These are phyloP conservation scores for Lepus oiostolus DNA, from an alignment of 2,797 vertebrate genomes.

Conservation along the genomic window DNA sequence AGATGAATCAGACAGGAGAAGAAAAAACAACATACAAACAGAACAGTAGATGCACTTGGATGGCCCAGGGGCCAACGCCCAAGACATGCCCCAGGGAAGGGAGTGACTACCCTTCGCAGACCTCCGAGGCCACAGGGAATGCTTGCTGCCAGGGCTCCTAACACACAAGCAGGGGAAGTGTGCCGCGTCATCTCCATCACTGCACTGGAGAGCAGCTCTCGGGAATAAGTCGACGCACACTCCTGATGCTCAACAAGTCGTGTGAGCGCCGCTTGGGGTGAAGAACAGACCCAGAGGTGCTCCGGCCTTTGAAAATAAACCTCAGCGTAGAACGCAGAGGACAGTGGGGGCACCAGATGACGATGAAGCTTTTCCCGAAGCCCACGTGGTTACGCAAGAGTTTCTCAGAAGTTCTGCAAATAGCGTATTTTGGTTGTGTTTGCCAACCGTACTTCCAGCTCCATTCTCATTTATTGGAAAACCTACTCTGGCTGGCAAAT, in stretches of 20 bases:
- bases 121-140: rapidly evolving
- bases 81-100: background rate
- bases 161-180: rapidly evolving
- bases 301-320: background rate
- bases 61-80: background rate
- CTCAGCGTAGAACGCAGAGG: background rate
- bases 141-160: too few species aligned
- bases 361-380: background rate
- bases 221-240: background rate
- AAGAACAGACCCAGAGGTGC: background rate
- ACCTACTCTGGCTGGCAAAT: background rate
- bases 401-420: background rate
- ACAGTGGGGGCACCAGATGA: background rate
- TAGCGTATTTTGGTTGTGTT: background rate
- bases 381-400: background rate
- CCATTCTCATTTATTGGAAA: background rate
- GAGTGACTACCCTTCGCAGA: rapidly evolving
- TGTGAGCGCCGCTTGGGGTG: background rate
- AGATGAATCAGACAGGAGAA: background rate
- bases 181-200: background rate
- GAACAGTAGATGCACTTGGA: background rate
- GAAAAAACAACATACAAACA: background rate
- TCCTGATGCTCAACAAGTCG: background rate
- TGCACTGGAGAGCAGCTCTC: background rate
- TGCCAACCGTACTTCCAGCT: background rate